phyloP scores from a whole-genome alignment of 2,113 vertebrate genomes.

The Coptodon rendalli region DNA sequence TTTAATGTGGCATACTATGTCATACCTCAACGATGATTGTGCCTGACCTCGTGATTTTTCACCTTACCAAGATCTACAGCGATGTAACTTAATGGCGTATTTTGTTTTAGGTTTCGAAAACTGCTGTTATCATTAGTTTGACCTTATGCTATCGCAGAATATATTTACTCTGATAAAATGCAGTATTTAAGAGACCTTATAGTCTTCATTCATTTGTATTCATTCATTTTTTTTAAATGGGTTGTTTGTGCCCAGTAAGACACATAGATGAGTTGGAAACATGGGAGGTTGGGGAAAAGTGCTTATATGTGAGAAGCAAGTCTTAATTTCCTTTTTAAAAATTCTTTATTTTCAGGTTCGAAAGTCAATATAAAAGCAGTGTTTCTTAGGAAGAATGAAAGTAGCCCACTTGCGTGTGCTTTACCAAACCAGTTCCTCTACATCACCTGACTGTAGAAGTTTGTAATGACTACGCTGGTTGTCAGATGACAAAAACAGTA shows the following conservation, averaged over 20 bases:
- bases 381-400: not conserved
- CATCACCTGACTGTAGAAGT: conserved; percentile 17
- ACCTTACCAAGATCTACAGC: not conserved
- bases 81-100: fast-evolving
- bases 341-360: not conserved
- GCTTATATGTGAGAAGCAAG: not conserved
- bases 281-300: not conserved
- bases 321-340: not conserved
- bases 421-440: conserved; percentile 36
- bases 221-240: not conserved
- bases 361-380: not conserved
- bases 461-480: not conserved
- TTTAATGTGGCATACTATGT: not conserved
- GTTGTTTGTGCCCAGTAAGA: not conserved
- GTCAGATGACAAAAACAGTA: conserved; percentile 2
- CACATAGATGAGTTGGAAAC: not conserved
- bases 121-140: not conserved
- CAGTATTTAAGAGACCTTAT: not conserved
- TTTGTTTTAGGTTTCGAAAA: not conserved
- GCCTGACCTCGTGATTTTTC: not conserved
- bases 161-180: not conserved
- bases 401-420: not conserved
- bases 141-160: not conserved
- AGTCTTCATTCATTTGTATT: not conserved
- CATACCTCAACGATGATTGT: not conserved